Base-by-base conservation (phyloP, 2,888 invertebrate species). In the Lithosia quadra region DNA sequence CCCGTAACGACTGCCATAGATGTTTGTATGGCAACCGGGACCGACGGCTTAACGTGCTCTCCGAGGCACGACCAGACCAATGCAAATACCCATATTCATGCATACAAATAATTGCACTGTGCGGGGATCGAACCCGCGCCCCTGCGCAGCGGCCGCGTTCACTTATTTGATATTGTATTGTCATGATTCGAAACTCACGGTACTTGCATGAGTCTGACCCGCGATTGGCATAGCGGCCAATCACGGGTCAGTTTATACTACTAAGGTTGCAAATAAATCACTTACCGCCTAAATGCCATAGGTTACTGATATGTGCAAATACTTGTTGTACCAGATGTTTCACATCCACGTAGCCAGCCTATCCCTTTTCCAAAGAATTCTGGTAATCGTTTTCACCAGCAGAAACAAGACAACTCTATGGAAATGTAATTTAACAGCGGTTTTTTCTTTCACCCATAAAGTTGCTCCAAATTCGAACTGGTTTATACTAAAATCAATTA, bases 401-500 rank as follows among this genome's bases (percentile, higher is more conserved):
- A 43, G 18, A 18, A 43, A 43, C 49, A 7, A 49, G 49, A 49
- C 8, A 43, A 43, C 43, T 18, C 18, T 49, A 49, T 8, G 9
- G 8, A 49, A 49, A 9, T 49, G 9, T 9, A n/a, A n/a, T 18
- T 18, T n/a, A 43, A 43, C 43, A 43, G 18, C 43, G 18, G 18
- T 9, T 49, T 18, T 43, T 43, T 49, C 49, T 49, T 49, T n/a
- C 8, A 49, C n/a, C n/a, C 15, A 49, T 49, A 49, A 49, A n/a
- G 4, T 49, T 49, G 49, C 49, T n/a, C 43, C 7, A 49, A 49
- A n/a, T 18, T n/a, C n/a, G n/a, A 49, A 49, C n/a, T 49, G 43
- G 43, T 43, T 49, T n/a, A 49, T 49, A 49, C 18, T n/a, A 49
- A 49, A 49, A 49, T n/a, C 49, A 49, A n/a, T 49, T 49, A 49